Evolutionary conservation across 2,797 vertebrate species (phyloP), one percentile per base, ranked within the genome.

Genomic region (Girardinus metallicus): DNA sequence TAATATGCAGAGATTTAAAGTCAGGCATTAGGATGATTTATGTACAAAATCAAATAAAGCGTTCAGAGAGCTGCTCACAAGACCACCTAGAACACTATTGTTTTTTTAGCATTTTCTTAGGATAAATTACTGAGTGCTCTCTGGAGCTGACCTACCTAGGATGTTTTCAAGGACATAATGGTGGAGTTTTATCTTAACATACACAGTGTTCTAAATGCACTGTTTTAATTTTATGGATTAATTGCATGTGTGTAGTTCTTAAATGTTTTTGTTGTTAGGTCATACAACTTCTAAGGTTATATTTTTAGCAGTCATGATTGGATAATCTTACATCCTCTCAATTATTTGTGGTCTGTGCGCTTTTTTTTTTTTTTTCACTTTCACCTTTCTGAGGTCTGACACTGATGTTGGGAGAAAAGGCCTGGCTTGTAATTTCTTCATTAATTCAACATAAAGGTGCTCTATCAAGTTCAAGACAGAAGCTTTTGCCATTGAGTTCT

Each of bases 1-100:
- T 93, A 95, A 94, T 91, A 95, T 95, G 91, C 93, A 94, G 86
- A 91, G 78, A 93, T 93, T 94, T 95, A 92, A 92, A 94, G 83
- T 91, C 89, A 83, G 85, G 79, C 92, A 94, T 96, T 95, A 94
- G 86, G 91, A 93, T 96, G 95, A 96, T 96, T 95, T 93, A 95
- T 96, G 92, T 88, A 85, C 81, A 81, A 80, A 83, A 93, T 91
- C 87, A 86, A 88, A 83, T 76, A 18, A 80, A 81, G 89, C 47
- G 83, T 92, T 93, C 87, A 77, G 81, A 94, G 87, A 92, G 89
- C 92, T 91, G 92, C 94, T 91, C 91, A 93, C 91, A 93, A 91
- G 86, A 90, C 87, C 80, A 60, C 86, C 80, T 92, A 94, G 93
- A 94, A 93, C 94, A 90, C 92, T 94, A 91, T 95, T 62, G n/a